These are phyloP conservation scores for Atrina japonica DNA, from an alignment of 2,888 invertebrate species.

Conservation along the genomic window DNA sequence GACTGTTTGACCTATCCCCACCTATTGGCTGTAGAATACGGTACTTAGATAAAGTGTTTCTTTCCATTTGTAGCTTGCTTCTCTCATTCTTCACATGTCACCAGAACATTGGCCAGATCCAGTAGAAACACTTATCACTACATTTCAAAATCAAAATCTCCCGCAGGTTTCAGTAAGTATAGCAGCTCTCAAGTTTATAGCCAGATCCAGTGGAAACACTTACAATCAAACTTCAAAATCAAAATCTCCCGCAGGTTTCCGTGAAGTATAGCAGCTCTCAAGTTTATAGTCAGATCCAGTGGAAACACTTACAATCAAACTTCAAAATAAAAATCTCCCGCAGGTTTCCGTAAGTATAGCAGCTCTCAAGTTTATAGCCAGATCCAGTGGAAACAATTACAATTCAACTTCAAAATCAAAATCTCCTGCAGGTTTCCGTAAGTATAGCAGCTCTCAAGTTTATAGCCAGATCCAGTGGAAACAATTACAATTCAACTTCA, in stretches of 20 bases:
- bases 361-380: too few relatives aligned
- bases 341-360: too few relatives aligned
- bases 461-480: too few relatives aligned
- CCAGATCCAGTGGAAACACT: slow-evolving; percentile 88
- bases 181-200: slow-evolving; percentile 78
- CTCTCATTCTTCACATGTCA: slow-evolving; percentile 88
- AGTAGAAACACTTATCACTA: slow-evolving; percentile 88
- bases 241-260: slow-evolving; percentile 83
- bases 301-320: slow-evolving; percentile 87
- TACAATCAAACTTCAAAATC: slow-evolving; percentile 85
- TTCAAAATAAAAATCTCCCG: slow-evolving; percentile 83
- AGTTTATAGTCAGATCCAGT: slow-evolving; percentile 85
- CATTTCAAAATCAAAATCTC: slow-evolving; percentile 83
- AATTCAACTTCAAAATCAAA: too few relatives aligned
- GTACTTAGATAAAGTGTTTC: too few relatives aligned
- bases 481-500: too few relatives aligned
- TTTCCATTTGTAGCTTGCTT: slow-evolving; percentile 88
- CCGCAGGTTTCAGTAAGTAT: slow-evolving; percentile 83
- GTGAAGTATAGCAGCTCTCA: slow-evolving; percentile 68
- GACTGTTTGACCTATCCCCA: too few relatives aligned
- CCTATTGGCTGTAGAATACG: too few relatives aligned
- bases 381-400: too few relatives aligned
- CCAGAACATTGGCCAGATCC: slow-evolving; percentile 85
- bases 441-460: too few relatives aligned
- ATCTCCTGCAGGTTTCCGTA: too few relatives aligned